Conservation (phyloP, 2,888 invertebrate genomes). For the Physocephala rufipes region DNA sequence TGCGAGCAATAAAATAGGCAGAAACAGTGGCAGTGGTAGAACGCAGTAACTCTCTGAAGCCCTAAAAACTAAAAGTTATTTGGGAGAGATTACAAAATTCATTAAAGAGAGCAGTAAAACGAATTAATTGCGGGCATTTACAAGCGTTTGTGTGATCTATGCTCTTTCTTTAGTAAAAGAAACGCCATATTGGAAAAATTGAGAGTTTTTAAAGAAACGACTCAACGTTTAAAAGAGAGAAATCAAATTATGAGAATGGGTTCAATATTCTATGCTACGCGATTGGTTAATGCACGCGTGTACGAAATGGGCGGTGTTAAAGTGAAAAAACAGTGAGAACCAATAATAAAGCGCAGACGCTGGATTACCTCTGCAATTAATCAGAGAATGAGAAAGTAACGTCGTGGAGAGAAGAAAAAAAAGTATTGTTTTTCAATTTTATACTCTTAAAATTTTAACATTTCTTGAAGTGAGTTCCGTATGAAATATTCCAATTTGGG, state of each 20-base stretch:
- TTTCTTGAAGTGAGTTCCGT: neutral
- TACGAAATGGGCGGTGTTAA: neutral
- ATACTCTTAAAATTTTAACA: neutral
- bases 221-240: slow-evolving; percentile 24
- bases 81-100: neutral
- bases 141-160: too few species aligned
- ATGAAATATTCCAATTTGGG: too few species aligned
- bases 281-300: slow-evolving; percentile 42
- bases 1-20: too few species aligned
- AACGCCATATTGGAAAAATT: slow-evolving; percentile 49
- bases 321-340: neutral
- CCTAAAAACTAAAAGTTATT: too few species aligned
- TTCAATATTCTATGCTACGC: slow-evolving; percentile 17
- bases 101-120: neutral
- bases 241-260: slow-evolving; percentile 38
- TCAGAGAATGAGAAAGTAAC: neutral
- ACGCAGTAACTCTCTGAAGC: too few species aligned
- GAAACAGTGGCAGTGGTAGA: too few species aligned
- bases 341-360: neutral
- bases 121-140: too few species aligned
- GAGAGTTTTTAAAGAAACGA: slow-evolving; percentile 26
- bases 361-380: neutral
- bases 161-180: too few species aligned
- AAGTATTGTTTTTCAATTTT: neutral
- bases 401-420: neutral